Base-by-base conservation (phyloP, 1,140 invertebrate species). In the Drosophila teissieri region DNA sequence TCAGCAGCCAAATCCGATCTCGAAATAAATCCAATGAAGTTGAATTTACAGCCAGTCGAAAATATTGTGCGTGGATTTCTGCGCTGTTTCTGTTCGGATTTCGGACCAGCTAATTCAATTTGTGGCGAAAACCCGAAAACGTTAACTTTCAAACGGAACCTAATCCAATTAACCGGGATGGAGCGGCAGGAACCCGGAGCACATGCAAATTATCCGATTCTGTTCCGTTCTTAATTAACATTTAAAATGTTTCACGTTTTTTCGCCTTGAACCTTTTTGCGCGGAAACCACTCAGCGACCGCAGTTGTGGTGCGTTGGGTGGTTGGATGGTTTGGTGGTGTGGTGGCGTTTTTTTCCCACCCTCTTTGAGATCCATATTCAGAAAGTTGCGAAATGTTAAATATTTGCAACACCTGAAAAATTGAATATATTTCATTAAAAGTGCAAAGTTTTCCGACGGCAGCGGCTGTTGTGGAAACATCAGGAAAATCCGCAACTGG, bases 361-460 rank as follows among this genome's bases (percentile, higher is more conserved):
- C 27, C 24, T 34, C 48, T 51, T 15, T 19, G 49, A 17, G 17
- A 70, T 40, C 44, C 42, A 36, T 19, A 39, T 17, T 22, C 19
- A 24, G 44, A 82, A 82, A 82, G 69, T 83, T 78, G 53, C 80
- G 44, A 68, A 82, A 74, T 88, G 61, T 79, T 88, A 76, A 86
- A 86, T 86, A 86, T 88, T 78, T 83, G 76, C 75, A 89, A 88
- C 83, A 88, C 76, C 84, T 88, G 84, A 89, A 83, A 77, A 89
- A 89, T 88, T 89, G 84, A 88, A 88, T 88, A 88, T 89, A 80
- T 76, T 89, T 88, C 79, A 89, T 89, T 88, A 89, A 89, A 88
- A 89, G 82, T 86, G 81, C 58, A 73, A 86, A 85, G 83, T 81
- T 79, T 79, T 24, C 56, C 56, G 55, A 63, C 73, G 36, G 61